Conservation (phyloP, 2,888 invertebrate genomes). For the Xylota segnis region DNA sequence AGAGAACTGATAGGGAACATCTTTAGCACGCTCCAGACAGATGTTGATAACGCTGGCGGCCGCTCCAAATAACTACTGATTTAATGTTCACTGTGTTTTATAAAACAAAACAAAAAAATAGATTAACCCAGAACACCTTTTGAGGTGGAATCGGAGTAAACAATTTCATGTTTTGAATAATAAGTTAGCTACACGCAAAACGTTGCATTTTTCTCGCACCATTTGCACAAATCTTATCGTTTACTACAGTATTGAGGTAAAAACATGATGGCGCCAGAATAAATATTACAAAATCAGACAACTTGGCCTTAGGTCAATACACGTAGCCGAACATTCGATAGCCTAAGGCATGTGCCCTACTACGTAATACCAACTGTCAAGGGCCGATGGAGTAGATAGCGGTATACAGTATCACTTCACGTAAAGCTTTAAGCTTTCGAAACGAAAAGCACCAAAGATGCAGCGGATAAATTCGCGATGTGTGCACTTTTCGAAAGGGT, state of each 20-base stretch:
- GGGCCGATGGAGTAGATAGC: no score
- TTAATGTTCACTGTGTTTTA: neutral
- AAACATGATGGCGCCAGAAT: conserved; percentile 13
- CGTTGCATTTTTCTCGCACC: neutral
- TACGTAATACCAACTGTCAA: neutral
- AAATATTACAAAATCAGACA: conserved; percentile 5
- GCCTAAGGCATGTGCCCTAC: neutral
- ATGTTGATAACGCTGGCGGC: conserved; percentile 58
- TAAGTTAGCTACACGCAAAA: neutral
- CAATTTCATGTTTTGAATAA: conserved; percentile 13
- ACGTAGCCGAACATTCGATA: neutral
- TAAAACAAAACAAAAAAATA: no score
- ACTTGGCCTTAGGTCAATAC: neutral
- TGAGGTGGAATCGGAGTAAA: conserved; percentile 28
- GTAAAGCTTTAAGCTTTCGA: no score
- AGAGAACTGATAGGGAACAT: conserved; percentile 40
- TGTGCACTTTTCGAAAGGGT: no score
- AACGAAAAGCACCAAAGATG: neutral
- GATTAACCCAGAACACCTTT: conserved; percentile 29
- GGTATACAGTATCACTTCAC: no score
- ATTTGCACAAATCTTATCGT: conserved; percentile 22
- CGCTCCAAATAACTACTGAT: conserved; percentile 49
- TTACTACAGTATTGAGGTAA: neutral
- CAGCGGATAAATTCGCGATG: neutral
- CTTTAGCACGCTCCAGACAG: conserved; percentile 64